Evolutionary conservation across 2,113 vertebrate species (phyloP).

Genomic region (Nothocercus julius): DNA sequence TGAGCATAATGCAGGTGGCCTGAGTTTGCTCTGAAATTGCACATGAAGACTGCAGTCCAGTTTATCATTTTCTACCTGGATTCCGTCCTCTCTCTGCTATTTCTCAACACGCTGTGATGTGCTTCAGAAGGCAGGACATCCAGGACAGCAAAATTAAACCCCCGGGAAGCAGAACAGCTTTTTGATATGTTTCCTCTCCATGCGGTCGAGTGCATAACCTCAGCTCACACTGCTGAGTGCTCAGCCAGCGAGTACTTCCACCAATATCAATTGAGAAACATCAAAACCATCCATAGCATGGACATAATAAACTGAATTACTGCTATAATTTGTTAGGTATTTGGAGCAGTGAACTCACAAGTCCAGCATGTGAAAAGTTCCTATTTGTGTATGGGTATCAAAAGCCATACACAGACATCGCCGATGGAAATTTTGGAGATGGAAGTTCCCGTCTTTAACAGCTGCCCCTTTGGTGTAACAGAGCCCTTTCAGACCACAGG

Average conservation of each 20-base stretch:
- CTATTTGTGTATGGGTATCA: neutral
- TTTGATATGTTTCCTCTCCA: neutral
- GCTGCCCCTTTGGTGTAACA: neutral
- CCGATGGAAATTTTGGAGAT: neutral
- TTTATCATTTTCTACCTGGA: neutral
- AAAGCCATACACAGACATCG: neutral
- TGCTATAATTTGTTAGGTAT: neutral
- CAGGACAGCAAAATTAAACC: neutral
- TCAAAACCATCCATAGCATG: neutral
- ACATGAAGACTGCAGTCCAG: neutral
- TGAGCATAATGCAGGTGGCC: slow-evolving; percentile 38
- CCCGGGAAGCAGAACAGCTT: neutral
- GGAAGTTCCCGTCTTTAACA: neutral
- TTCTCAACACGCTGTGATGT: neutral
- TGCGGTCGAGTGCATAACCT: neutral
- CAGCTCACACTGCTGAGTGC: neutral
- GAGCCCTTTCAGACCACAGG: neutral
- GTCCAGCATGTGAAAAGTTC: neutral
- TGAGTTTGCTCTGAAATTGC: neutral
- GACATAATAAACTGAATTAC: neutral
- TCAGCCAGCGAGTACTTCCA: neutral
- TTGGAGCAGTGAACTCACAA: neutral
- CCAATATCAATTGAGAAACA: neutral
- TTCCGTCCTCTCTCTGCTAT: neutral
- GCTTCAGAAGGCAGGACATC: neutral